Conservation (phyloP, 2,113 vertebrate genomes). For the Callorhinus ursinus region DNA sequence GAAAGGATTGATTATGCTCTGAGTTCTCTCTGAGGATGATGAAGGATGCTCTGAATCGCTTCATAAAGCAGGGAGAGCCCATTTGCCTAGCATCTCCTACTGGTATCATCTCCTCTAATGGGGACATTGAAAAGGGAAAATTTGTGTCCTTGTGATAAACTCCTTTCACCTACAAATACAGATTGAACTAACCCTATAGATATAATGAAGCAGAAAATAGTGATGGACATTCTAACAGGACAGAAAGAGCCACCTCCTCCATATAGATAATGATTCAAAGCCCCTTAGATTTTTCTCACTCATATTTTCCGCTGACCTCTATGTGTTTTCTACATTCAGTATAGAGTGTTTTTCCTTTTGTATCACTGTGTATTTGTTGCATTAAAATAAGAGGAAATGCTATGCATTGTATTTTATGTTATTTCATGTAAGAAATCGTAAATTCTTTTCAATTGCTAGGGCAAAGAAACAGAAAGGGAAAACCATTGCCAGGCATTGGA, state of each 20-base stretch:
- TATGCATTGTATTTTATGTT: not conserved
- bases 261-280: not conserved
- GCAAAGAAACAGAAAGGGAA: not conserved
- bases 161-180: not conserved
- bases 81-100: not conserved
- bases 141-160: not conserved
- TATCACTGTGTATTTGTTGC: not conserved
- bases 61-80: not conserved
- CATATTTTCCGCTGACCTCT: not conserved
- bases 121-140: not conserved
- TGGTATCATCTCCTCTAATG: not conserved
- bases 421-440: not conserved
- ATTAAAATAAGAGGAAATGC: not conserved
- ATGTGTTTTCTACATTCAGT: not conserved
- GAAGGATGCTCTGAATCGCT: not conserved
- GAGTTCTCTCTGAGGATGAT: fast-evolving
- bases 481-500: not conserved
- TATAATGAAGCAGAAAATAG: not conserved
- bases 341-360: not conserved
- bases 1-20: not conserved
- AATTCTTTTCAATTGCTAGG: not conserved
- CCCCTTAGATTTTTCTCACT: not conserved
- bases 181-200: not conserved
- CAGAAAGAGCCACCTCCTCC: not conserved
- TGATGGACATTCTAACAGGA: not conserved